Base-by-base conservation (phyloP, 1,140 invertebrate genomes). In the Homalodisca vitripennis region DNA sequence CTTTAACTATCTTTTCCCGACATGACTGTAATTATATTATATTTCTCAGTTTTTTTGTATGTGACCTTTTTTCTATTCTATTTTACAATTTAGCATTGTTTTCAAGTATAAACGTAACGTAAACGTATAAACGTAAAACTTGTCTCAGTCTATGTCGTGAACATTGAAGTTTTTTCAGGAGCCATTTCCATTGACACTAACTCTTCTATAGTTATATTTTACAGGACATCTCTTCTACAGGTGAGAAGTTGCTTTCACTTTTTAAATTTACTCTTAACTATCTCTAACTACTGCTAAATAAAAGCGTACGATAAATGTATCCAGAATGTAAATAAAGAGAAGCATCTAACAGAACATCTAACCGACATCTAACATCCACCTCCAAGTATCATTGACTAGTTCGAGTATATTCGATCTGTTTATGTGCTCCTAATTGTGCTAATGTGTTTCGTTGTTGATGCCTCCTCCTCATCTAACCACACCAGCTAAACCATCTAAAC, bases 331-430 rank as follows among this genome's bases (percentile, higher is more conserved):
- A 41, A 41, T 60, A 60, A 60, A 60, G 55, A 13, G 26, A 60
- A 41, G n/a, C n/a, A 3, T 51, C 6, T 20, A 12, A 51, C 6
- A 3, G 48, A 51, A 22, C 14, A 26, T 26, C 29, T 6, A 41
- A 41, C 34, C n/a, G 41, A 69, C 65, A 60, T 66, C 47, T 68
- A 69, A 68, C 71, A 73, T 75, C 76, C 78, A 81, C 79, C 80
- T 81, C 80, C 80, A 81, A 81, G 80, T 81, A 81, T 81, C 80
- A 81, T 27, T 24, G 12, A n/a, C 22, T 60, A 13, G 14, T 26
- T 26, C 24, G n/a, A 12, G 48, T 51, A 22, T 51, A 22, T 51
- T 3, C 6, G n/a, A 26, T 6, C 26, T 60, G 55, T 60, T 30
- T 24, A 22, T 60, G 55, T 60, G 26, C 17, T 41, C 6, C 17